Conservation (phyloP, 2,113 vertebrate genomes). For the Elanoides forficatus region DNA sequence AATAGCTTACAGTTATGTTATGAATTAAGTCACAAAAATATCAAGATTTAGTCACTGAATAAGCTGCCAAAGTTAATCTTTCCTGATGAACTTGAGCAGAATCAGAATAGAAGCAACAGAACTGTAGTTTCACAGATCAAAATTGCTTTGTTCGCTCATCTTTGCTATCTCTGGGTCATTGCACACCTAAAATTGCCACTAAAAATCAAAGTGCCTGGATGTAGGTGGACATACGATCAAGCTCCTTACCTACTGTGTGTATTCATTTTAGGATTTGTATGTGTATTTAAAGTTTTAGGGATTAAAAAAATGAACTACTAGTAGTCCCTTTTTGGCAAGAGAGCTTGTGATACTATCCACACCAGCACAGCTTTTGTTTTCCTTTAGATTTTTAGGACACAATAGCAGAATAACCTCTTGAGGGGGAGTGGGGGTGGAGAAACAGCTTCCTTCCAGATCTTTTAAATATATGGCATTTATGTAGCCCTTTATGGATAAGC, state of each 20-base stretch:
- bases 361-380: neutral
- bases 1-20: conserved; percentile 84
- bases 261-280: neutral
- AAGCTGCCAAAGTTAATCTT: conserved; percentile 82
- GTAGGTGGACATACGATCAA: neutral
- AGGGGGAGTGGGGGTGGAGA: fast-evolving
- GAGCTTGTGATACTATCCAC: neutral
- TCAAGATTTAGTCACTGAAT: conserved; percentile 81
- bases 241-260: neutral
- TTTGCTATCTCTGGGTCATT: neutral
- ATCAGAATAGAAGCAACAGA: conserved; percentile 74
- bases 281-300: neutral
- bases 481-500: neutral
- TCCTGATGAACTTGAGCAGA: conserved; percentile 79
- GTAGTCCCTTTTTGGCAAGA: neutral
- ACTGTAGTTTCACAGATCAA: neutral
- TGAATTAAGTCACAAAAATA: conserved; percentile 83
- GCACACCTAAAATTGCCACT: neutral
- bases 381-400: neutral
- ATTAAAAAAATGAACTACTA: neutral
- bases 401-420: neutral
- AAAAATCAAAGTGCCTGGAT: neutral
- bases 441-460: neutral
- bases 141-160: neutral
- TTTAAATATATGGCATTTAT: neutral